phyloP scores from a whole-genome alignment of 2,888 invertebrate genomes.

The Callyntrura sp. region DNA sequence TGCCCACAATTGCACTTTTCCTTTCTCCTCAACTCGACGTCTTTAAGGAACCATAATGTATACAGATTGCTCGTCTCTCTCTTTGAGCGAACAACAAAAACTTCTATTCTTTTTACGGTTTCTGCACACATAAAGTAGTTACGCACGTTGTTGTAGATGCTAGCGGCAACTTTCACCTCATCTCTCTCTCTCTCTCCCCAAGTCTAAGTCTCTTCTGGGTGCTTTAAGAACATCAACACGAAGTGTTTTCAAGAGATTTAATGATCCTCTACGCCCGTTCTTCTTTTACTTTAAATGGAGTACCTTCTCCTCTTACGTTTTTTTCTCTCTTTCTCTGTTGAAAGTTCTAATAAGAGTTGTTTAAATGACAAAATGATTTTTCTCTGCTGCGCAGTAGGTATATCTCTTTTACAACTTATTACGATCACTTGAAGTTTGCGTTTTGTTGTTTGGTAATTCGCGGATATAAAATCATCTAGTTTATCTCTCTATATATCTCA shows the following conservation, averaged over 20 bases:
- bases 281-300: conserved; percentile 56
- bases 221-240: conserved; percentile 50
- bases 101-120: not conserved
- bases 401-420: not conserved
- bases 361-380: conserved; percentile 32
- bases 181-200: conserved; percentile 20
- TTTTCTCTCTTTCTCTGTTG: conserved; percentile 26
- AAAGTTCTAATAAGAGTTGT: conserved; percentile 58
- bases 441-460: not conserved
- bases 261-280: conserved; percentile 57
- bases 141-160: not conserved
- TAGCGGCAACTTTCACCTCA: not conserved
- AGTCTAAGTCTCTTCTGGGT: conserved; percentile 56
- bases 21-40: conserved; percentile 19
- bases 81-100: not conserved
- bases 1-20: conserved; percentile 75
- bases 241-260: conserved; percentile 54
- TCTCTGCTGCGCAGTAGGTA: not conserved
- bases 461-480: not conserved
- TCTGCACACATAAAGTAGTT: not conserved
- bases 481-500: not conserved
- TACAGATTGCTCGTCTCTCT: conserved; percentile 21
- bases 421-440: not conserved
- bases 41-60: conserved; percentile 42
- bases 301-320: not conserved